phyloP scores from a whole-genome alignment of 2,888 invertebrate genomes.

The Drosophila rubida region DNA sequence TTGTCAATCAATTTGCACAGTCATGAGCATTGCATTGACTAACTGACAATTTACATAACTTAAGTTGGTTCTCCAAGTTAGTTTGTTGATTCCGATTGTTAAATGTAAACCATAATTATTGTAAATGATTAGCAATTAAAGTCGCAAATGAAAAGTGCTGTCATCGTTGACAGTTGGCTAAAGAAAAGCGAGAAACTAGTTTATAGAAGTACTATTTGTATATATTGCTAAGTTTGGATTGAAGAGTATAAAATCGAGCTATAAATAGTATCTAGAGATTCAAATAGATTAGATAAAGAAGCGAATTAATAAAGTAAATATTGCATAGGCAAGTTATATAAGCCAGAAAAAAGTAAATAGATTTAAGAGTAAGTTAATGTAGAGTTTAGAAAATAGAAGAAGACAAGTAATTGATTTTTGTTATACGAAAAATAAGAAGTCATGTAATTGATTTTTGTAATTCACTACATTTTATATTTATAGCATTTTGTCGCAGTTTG shows the following conservation, averaged over 20 bases:
- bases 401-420: slow-evolving; percentile 57
- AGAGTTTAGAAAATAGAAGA: too few relatives aligned
- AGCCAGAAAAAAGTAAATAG: too few relatives aligned
- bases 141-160: slow-evolving; percentile 3
- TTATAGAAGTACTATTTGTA: too few relatives aligned
- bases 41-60: slow-evolving; percentile 56
- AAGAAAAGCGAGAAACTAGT: background rate
- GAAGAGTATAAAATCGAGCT: too few relatives aligned
- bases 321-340: too few relatives aligned
- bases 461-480: slow-evolving; percentile 83
- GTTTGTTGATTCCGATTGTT: slow-evolving; percentile 3
- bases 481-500: slow-evolving; percentile 80
- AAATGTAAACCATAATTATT: slow-evolving; percentile 37
- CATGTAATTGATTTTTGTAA: slow-evolving; percentile 68
- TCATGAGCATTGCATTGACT: slow-evolving; percentile 22
- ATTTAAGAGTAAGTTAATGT: too few relatives aligned
- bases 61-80: slow-evolving; percentile 3
- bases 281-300: too few relatives aligned
- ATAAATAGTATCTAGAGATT: too few relatives aligned
- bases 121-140: slow-evolving; percentile 27
- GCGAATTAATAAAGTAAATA: too few relatives aligned
- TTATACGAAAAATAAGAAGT: slow-evolving; percentile 53
- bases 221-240: too few relatives aligned
- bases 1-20: slow-evolving; percentile 47
- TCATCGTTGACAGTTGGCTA: slow-evolving; percentile 2